Evolutionary conservation across 2,888 invertebrate genomes (phyloP), one percentile per base, ranked within the genome.

Genomic region (Eupithecia vulgata): DNA sequence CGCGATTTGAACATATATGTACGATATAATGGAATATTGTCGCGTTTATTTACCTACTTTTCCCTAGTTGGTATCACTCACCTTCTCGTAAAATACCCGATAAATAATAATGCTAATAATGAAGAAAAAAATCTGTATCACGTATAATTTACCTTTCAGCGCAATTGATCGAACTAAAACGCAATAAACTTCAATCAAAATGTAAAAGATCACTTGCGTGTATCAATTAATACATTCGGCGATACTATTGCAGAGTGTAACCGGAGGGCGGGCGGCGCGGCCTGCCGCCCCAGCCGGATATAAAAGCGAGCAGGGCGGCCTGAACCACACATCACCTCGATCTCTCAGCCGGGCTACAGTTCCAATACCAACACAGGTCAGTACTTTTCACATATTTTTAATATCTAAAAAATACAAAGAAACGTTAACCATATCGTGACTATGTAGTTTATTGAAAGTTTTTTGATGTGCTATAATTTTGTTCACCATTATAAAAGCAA

Each of bases 301-400:
- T 92, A 93, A 86, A 92, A 90, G 88, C 85, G 74, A 79, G 81
- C 80, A 74, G 79, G 74, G 77, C 80, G 80, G 77, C 81, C 80
- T 77, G 82, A 78, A 80, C 87, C 87, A 83, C 91, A 92, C 85
- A 89, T 83, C 90, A 87, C 80, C 81, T 83, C 87, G 83, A 83
- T 82, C 88, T 85, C 83, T 86, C 85, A 77, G 83, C 77, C 83
- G 76, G 74, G 76, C 87, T 80, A 83, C 85, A 83, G 85, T 83
- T 79, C 82, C 80, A 85, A 79, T 83, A 78, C 72, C 81, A 72
- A 78, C 75, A 81, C 87, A 87, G 89, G 91, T 87, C 72, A 71
- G 88, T 87, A 75, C 13, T 25, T 59, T 64, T 34, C 17, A 30
- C 61, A 34, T 25, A 13, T 21, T 21, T n/a, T 17, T 10, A 52